These are phyloP conservation scores for Montipora capitata DNA, from an alignment of 92 coral and sea anemone genomes.

Conservation along the genomic window DNA sequence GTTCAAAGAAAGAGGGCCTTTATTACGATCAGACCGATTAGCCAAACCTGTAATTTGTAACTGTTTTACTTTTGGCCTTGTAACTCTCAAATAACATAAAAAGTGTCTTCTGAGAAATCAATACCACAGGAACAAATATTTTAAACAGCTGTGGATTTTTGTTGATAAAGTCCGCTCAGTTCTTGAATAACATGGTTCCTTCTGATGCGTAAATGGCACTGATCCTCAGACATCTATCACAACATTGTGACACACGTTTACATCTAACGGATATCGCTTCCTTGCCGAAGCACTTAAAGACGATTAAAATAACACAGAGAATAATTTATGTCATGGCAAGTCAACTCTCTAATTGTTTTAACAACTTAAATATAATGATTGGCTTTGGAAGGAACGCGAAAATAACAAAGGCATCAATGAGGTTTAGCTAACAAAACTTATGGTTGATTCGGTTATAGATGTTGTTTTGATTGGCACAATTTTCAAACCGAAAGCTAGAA, in stretches of 20 bases:
- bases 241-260: neutral
- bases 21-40: too few species aligned
- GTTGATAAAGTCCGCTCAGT: slow-evolving; percentile 2
- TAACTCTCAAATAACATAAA: neutral
- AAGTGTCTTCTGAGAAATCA: neutral
- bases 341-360: slow-evolving; percentile 12
- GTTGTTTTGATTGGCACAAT: neutral
- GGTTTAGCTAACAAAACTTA: neutral
- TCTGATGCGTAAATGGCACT: neutral
- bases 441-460: neutral
- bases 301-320: slow-evolving; percentile 8
- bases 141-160: neutral
- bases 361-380: neutral
- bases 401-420: neutral
- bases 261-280: neutral
- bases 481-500: too few species aligned
- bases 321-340: slow-evolving; percentile 1
- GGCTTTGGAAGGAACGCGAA: neutral
- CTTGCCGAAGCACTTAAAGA: neutral
- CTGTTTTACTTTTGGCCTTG: neutral
- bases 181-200: slow-evolving; percentile 4
- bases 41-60: neutral
- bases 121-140: neutral
- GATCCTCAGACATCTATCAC: neutral
- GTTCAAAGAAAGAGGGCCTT: neutral